Conservation (phyloP, 2,797 vertebrate genomes). For the Adrianichthys oophorus region DNA sequence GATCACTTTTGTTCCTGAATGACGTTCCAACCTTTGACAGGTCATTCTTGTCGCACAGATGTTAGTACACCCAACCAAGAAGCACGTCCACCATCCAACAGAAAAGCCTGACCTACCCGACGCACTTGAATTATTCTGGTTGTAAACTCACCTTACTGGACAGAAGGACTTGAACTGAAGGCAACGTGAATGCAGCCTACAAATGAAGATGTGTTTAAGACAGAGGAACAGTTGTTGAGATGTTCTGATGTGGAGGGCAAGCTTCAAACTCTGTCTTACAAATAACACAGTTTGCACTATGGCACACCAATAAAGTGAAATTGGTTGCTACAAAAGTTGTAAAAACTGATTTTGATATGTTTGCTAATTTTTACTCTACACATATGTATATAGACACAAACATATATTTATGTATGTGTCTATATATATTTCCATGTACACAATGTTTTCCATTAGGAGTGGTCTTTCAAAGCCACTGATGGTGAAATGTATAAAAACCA, state of each 20-base stretch:
- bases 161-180: slow-evolving; percentile 84
- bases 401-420: no score
- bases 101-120: slow-evolving; percentile 75
- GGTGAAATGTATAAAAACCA: slow-evolving; percentile 83
- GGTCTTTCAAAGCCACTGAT: slow-evolving; percentile 89
- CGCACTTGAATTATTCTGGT: slow-evolving; percentile 88
- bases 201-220: slow-evolving; percentile 73
- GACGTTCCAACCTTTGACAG: slow-evolving; percentile 40
- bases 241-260: slow-evolving; percentile 71
- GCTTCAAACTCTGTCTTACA: slow-evolving; percentile 80
- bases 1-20: slow-evolving; percentile 31
- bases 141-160: slow-evolving; percentile 81
- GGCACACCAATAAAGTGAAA: slow-evolving; percentile 87
- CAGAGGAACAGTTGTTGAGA: slow-evolving; percentile 55
- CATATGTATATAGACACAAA: slow-evolving; percentile 58
- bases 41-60: slow-evolving; percentile 19
- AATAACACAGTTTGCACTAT: slow-evolving; percentile 92
- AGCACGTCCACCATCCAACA: slow-evolving; percentile 25
- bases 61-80: not conserved
- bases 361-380: slow-evolving; percentile 93
- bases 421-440: no score
- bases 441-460: slow-evolving; percentile 91
- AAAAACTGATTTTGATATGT: slow-evolving; percentile 92
- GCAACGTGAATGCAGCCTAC: slow-evolving; percentile 78
- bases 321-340: slow-evolving; percentile 91